Percentiles rank a stretch among this genome's conserved stretches.
These are phyloP conservation scores for Paramuricea clavata DNA, from an alignment of 92 coral and sea anemone genomes.

Conservation along the genomic window DNA sequence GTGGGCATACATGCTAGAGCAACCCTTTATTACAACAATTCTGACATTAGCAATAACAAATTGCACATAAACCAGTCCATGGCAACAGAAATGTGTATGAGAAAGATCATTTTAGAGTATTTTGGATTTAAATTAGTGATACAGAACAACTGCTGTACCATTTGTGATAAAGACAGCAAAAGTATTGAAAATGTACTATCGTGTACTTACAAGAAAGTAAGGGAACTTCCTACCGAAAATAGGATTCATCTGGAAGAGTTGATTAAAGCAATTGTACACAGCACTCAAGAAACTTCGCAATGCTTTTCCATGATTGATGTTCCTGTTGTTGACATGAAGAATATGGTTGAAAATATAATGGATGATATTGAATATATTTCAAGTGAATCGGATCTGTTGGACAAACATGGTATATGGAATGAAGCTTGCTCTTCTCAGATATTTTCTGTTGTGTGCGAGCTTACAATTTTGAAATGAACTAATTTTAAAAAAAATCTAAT, in stretches of 20 bases:
- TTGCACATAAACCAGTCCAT: constrained; percentile 59
- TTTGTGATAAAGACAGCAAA: constrained; percentile 63
- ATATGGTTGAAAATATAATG: constrained; percentile 61
- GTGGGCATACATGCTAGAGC: constrained; percentile 47
- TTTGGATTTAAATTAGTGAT: constrained; percentile 52
- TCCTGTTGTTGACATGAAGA: constrained; percentile 30
- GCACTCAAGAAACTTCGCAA: constrained; percentile 23
- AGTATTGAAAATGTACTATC: constrained; percentile 13
- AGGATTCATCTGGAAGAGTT: constrained; percentile 50
- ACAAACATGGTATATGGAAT: constrained; percentile 53
- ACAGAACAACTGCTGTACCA: constrained; percentile 64
- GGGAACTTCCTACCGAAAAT: constrained; percentile 47
- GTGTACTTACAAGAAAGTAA: constrained; percentile 36
- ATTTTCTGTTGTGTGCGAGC: constrained; percentile 49
- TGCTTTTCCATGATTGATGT: constrained; percentile 47
- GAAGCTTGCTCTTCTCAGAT: constrained; percentile 65
- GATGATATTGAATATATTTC: constrained; percentile 58
- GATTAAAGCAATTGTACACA: constrained; percentile 46
- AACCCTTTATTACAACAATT: constrained; percentile 65
- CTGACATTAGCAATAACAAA: constrained; percentile 58
- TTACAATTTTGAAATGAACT: constrained; percentile 8
- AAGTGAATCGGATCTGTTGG: constrained; percentile 57
- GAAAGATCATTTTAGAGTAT: constrained; percentile 61
- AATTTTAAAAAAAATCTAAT: too few species aligned
- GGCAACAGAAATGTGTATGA: constrained; percentile 46